A percentile compares a stretch with the other conserved stretches of the same genome.
These are phyloP conservation scores for Nowickia ferox DNA, from an alignment of 2,888 invertebrate species.

Conservation along the genomic window DNA sequence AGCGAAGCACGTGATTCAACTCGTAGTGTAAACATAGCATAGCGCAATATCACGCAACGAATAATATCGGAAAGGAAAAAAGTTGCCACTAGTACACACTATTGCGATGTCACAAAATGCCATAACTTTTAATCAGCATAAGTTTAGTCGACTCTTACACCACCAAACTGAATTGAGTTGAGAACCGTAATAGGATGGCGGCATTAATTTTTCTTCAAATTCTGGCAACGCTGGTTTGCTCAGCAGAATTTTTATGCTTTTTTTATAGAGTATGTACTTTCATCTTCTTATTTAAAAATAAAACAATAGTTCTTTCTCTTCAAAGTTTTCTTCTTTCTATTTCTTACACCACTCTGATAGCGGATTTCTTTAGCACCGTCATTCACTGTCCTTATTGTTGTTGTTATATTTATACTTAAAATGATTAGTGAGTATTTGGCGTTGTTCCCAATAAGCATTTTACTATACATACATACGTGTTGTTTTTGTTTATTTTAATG, in stretches of 20 bases:
- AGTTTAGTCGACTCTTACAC: too few relatives aligned
- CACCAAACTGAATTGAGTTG: too few relatives aligned
- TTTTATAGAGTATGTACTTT: constrained; percentile 7
- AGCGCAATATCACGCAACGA: too few relatives aligned
- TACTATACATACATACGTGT: neutral
- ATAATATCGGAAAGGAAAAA: too few relatives aligned
- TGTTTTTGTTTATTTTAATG: constrained; percentile 31
- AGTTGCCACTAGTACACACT: too few relatives aligned
- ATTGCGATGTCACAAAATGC: too few relatives aligned
- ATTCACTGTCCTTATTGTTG: constrained; percentile 17
- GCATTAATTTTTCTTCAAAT: too few relatives aligned
- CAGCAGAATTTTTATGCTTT: constrained; percentile 13
- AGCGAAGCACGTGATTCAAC: too few relatives aligned
- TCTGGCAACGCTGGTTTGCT: neutral
- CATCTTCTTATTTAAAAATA: constrained; percentile 61
- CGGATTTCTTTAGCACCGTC: constrained; percentile 38
- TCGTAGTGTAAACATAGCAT: too few relatives aligned
- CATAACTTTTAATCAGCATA: too few relatives aligned
- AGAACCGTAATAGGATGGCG: too few relatives aligned
- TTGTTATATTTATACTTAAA: constrained; percentile 61
- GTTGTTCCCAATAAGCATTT: constrained; percentile 66
- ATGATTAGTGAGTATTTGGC: constrained; percentile 70
- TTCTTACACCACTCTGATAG: constrained; percentile 53
- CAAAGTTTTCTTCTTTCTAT: constrained; percentile 35
- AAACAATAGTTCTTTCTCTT: constrained; percentile 57